Conservation (phyloP, 1,140 invertebrate genomes). For the Sitodiplosis mosellana region DNA sequence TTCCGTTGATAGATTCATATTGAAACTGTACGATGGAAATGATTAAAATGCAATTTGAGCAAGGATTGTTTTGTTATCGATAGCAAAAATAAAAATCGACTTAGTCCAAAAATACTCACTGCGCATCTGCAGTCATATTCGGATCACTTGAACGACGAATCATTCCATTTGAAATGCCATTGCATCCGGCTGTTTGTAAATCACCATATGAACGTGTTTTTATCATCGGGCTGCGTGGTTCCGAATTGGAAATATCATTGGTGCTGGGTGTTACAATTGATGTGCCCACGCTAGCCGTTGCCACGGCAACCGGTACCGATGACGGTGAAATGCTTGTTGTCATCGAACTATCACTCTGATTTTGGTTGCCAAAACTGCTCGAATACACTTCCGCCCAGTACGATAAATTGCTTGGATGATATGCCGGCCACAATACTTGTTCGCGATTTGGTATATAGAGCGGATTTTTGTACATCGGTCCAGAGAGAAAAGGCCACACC, state of each 20-base stretch:
- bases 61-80: too few relatives aligned
- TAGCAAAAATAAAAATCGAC: too few relatives aligned
- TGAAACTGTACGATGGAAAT: slow-evolving; percentile 1
- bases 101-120: slow-evolving; percentile 20
- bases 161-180: slow-evolving; percentile 32
- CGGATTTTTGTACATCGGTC: slow-evolving; percentile 66
- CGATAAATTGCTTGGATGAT: slow-evolving; percentile 59
- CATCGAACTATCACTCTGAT: slow-evolving; percentile 15
- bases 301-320: too few relatives aligned
- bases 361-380: slow-evolving; percentile 29
- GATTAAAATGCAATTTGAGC: too few relatives aligned
- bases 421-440: slow-evolving; percentile 59
- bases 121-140: slow-evolving; percentile 47
- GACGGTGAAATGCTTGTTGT: too few relatives aligned
- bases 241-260: neutral
- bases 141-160: slow-evolving; percentile 63
- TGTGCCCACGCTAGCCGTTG: too few relatives aligned
- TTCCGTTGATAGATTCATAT: neutral
- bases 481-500: slow-evolving; percentile 72
- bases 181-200: slow-evolving; percentile 32
- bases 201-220: slow-evolving; percentile 70
- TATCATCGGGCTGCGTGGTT: slow-evolving; percentile 34
- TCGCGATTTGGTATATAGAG: slow-evolving; percentile 45
- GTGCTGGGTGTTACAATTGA: slow-evolving; percentile 1
- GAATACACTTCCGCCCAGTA: slow-evolving; percentile 77